Base-by-base conservation (phyloP, 2,888 invertebrate species). In the Quadroppia sp. region DNA sequence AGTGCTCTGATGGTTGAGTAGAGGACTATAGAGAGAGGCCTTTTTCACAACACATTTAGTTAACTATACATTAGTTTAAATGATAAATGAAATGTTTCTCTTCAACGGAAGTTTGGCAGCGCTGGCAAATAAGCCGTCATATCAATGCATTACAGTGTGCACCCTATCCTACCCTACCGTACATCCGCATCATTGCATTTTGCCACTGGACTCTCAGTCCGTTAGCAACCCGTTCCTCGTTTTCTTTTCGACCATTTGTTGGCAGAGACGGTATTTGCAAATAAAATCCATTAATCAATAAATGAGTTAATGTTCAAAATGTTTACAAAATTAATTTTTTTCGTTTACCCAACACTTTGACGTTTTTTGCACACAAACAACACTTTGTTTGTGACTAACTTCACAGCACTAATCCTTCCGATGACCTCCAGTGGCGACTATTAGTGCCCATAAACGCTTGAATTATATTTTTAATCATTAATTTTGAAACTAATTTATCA, bases 11-110 rank as follows among this genome's bases (percentile, higher is more conserved):
- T 7, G 61, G 61, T 36, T 61, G 25, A 59, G 13, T 50, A 20
- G 20, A 6, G 45, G 11, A 45, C 11, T 45, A 45, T 15, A 15
- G 45, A 9, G 45, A 15, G 45, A 45, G 25, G 53, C n/a, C 30
- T 30, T 32, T 30, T 61, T 61, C 61, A 61, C 36, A 17, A 50
- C 53, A 67, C 42, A 42, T 67, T 67, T n/a, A 25, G 36, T 17
- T 42, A 67, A 67, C 36, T 67, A 42, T 42, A 67, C 42, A 67
- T 36, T 42, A 67, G 42, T 42, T 28, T 30, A 1, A 42, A 42
- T 67, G 67, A 67, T 67, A 67, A 67, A 67, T 67, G 67, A 67
- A 67, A 23, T 36, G n/a, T 67, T 67, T 42, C 40, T 23, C 67
- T 40, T 2, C 40, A 67, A 42, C 67, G 67, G 67, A 67, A 42